Evolutionary conservation across 2,113 vertebrate species (phyloP).

Genomic region (Xiphorhynchus elegans): DNA sequence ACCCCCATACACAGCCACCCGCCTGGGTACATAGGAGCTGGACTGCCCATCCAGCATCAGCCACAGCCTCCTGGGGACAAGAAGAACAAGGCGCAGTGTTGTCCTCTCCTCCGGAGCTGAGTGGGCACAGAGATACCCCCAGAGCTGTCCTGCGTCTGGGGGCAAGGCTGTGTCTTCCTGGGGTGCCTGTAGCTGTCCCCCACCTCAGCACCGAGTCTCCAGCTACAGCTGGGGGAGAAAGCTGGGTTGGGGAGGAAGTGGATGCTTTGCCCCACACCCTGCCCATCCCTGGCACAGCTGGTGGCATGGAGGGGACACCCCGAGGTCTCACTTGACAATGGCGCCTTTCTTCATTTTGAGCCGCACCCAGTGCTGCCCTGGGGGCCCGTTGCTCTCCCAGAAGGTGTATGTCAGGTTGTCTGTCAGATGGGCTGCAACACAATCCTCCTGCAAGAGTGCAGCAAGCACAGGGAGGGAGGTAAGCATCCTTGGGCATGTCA

Average conservation of each 20-base stretch:
- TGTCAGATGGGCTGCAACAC: constrained; percentile 81
- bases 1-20: constrained; percentile 89
- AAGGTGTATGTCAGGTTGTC: constrained; percentile 86
- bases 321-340: constrained; percentile 86
- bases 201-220: not conserved
- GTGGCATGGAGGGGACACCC: not conserved
- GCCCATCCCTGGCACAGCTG: not conserved
- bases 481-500: not conserved
- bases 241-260: not conserved
- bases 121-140: not conserved
- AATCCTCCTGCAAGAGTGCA: constrained; percentile 81
- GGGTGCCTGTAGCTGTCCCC: not conserved
- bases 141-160: not conserved
- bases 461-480: not conserved
- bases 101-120: not conserved
- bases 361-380: constrained; percentile 95
- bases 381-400: constrained; percentile 92
- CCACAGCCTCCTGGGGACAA: constrained; percentile 82
- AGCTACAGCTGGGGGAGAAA: not conserved
- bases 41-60: constrained; percentile 83
- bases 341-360: constrained; percentile 94
- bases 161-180: not conserved
- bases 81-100: not conserved
- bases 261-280: not conserved
- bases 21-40: constrained; percentile 89